Evolutionary conservation across 1,140 invertebrate genomes (phyloP).

Genomic region (Yoshiicerus persimilis): DNA sequence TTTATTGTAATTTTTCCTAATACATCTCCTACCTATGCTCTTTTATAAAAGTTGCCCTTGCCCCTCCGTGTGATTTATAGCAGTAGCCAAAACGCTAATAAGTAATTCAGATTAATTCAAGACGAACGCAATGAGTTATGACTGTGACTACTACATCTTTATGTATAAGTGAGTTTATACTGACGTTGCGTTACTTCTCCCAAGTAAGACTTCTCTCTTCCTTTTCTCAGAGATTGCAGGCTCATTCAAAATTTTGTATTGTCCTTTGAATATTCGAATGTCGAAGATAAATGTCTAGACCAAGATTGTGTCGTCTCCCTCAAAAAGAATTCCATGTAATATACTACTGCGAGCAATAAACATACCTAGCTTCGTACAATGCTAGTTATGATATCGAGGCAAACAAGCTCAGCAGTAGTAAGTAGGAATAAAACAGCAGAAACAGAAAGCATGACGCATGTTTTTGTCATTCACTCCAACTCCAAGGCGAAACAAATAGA

Average conservation of each 20-base stretch:
- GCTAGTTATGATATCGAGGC: not conserved
- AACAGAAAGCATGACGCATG: not conserved
- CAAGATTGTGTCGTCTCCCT: not conserved
- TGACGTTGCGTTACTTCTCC: not conserved
- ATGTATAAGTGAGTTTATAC: not conserved
- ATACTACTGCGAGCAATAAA: not conserved
- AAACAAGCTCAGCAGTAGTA: not conserved
- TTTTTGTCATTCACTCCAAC: slow-evolving; percentile 5
- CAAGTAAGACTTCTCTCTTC: not conserved
- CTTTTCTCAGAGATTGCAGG: not conserved
- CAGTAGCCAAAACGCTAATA: not conserved
- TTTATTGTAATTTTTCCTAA: not conserved
- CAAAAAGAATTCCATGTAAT: not conserved
- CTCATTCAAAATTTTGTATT: not conserved
- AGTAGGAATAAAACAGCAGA: not conserved
- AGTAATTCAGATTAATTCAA: not conserved
- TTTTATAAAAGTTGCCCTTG: not conserved
- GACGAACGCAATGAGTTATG: not conserved
- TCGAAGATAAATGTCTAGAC: not conserved
- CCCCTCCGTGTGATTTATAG: not conserved
- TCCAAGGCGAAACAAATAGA: slow-evolving; percentile 12
- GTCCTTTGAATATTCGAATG: not conserved
- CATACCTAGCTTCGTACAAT: not conserved
- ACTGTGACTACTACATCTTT: not conserved
- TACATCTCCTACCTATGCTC: not conserved